phyloP scores from a whole-genome alignment of 2,888 invertebrate genomes.

The Alcis repandata region DNA sequence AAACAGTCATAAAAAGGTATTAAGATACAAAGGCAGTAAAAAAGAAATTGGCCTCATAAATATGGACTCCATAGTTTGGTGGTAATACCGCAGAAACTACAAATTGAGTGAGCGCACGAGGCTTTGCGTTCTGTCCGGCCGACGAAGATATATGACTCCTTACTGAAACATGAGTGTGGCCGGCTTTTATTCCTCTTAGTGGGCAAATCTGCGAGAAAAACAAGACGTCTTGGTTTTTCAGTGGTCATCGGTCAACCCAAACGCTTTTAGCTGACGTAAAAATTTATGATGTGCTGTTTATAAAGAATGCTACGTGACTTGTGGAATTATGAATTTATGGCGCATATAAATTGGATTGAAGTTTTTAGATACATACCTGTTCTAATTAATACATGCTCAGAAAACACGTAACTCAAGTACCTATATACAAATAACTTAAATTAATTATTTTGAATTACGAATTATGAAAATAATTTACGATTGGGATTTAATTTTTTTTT shows the following conservation, averaged over 20 bases:
- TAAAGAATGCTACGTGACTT: too few species aligned
- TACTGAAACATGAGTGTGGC: slow-evolving; percentile 47
- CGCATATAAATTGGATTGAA: too few species aligned
- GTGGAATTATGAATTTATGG: too few species aligned
- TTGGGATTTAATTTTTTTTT: background rate
- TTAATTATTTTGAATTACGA: background rate
- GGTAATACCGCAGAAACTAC: slow-evolving; percentile 27
- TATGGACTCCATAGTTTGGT: slow-evolving; percentile 35
- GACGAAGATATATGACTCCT: slow-evolving; percentile 50
- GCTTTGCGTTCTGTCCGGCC: slow-evolving; percentile 42
- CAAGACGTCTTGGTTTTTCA: background rate
- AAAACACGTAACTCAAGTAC: background rate
- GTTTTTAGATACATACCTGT: too few species aligned
- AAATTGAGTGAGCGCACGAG: slow-evolving; percentile 35
- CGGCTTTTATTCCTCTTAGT: slow-evolving; percentile 42
- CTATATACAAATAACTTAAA: background rate
- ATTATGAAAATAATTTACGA: background rate
- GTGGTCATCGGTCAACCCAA: slow-evolving; percentile 2
- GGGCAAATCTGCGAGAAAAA: slow-evolving; percentile 16
- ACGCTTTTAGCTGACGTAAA: background rate
- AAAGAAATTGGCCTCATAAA: slow-evolving; percentile 23
- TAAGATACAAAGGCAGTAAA: background rate
- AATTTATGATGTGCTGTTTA: too few species aligned
- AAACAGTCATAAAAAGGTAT: background rate
- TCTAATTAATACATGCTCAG: too few species aligned